Base-by-base conservation (phyloP, 2,888 invertebrate genomes). In the Drosophila ezoana region DNA sequence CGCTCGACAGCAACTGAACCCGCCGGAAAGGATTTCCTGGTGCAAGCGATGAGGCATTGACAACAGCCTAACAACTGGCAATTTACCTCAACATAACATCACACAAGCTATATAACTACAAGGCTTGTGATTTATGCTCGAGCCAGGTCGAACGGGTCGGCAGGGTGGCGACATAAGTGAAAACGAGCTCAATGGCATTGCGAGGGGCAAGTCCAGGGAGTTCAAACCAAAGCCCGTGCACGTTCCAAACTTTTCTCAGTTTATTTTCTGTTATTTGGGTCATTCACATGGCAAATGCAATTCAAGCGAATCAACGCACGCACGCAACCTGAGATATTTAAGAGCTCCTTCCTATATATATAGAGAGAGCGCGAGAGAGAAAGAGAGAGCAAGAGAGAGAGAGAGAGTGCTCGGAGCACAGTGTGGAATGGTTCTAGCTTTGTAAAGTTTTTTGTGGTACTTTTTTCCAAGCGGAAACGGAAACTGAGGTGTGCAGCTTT, bases 251-350 rank as follows among this genome's bases (percentile, higher is more conserved):
- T 74, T 68, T 80, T 78, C 64, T 75, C 74, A 73, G 80, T 80
- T 89, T 71, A 74, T 75, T 82, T 88, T 76, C 71, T 80, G 83
- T 82, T 90, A 92, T 92, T 90, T 91, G 84, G 92, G 92, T 91
- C 92, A 92, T 91, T 91, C 91, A 90, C 91, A 89, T 91, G 90
- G 63, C 65, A 80, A 75, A 54, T 84, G 73, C 75, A 76, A 72
- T 73, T 54, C 56, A 73, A 59, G 62, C 78, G 52, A 61, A 75
- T 53, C 68, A 72, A 68, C 72, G 67, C 11, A 44, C 63, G 43
- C 84, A 90, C 77, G 82, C 88, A 72, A 69, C n/a, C 28, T 9
- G 16, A 37, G 48, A 59, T 53, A 13, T 43, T 37, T 45, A 33
- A 47, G 28, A 51, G 33, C 61, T 38, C 32, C 18, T 23, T 53